Evolutionary conservation across 2,113 vertebrate genomes (phyloP).

Genomic region (Cyprinodon brontotheroides): DNA sequence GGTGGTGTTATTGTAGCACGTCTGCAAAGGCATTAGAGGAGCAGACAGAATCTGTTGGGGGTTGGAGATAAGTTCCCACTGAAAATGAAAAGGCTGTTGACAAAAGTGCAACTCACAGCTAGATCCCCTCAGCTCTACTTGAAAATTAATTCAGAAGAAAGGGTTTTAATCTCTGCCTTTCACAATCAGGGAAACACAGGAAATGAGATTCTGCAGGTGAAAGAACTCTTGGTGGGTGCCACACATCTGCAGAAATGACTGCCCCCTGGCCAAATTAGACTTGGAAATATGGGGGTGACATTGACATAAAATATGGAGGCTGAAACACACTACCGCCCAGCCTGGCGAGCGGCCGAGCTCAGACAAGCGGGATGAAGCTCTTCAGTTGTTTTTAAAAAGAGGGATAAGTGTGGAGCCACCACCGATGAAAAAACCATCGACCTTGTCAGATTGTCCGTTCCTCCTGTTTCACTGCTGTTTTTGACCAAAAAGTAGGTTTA

Average conservation of each 20-base stretch:
- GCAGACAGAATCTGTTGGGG: constrained; percentile 4
- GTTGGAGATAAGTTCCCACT: constrained; percentile 2
- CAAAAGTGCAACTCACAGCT: constrained; percentile 30
- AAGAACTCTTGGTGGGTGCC: too few relatives aligned
- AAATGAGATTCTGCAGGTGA: constrained; percentile 54
- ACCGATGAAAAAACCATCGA: constrained; percentile 32
- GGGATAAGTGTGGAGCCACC: constrained; percentile 21
- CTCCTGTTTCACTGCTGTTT: constrained; percentile 7
- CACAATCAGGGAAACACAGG: constrained; percentile 45
- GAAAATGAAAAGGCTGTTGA: constrained; percentile 19
- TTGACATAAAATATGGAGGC: constrained; percentile 43
- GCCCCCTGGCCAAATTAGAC: constrained; percentile 41
- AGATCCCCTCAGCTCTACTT: constrained; percentile 20
- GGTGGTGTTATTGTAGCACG: constrained; percentile 7
- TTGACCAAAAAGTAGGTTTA: constrained; percentile 28
- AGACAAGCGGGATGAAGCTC: constrained; percentile 31
- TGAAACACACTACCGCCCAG: constrained; percentile 11
- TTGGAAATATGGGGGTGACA: constrained; percentile 52
- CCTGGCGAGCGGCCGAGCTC: constrained; percentile 24
- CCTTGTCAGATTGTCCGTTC: constrained; percentile 34
- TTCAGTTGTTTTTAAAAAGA: constrained; percentile 32
- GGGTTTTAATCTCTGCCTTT: constrained; percentile 37
- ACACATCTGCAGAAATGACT: constrained; percentile 36
- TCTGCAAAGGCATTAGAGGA: constrained; percentile 1
- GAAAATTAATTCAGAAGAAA: constrained; percentile 33